A percentile compares a stretch with the other conserved stretches of the same genome.
These are phyloP conservation scores for Etheostoma nigrum DNA, from an alignment of 2,797 vertebrate genomes.

Conservation along the genomic window DNA sequence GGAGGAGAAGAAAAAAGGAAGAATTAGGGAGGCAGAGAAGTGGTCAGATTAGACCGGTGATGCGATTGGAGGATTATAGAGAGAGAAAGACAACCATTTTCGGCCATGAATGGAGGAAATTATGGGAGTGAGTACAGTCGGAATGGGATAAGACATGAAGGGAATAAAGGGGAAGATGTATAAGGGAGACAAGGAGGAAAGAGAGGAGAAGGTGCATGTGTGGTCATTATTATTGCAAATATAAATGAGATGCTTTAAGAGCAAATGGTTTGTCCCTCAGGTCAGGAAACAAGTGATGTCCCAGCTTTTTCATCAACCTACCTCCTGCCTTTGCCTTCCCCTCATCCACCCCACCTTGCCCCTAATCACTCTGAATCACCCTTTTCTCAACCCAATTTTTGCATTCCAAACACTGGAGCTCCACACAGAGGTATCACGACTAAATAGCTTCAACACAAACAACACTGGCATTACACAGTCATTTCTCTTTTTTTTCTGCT, in stretches of 20 bases:
- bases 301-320: constrained; percentile 6
- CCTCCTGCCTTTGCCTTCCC: neutral
- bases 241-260: constrained; percentile 32
- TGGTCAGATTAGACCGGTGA: constrained; percentile 47
- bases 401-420: constrained; percentile 32
- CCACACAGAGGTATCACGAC: constrained; percentile 37
- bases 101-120: constrained; percentile 35
- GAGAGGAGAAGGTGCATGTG: neutral
- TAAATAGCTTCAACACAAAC: constrained; percentile 41
- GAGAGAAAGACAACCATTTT: constrained; percentile 38
- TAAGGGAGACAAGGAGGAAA: neutral
- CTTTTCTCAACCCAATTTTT: constrained; percentile 35
- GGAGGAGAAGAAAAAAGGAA: constrained; percentile 18
- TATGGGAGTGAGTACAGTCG: constrained; percentile 7
- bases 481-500: constrained; percentile 35
- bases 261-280: constrained; percentile 19
- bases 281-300: constrained; percentile 28
- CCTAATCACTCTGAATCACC: neutral
- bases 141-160: constrained; percentile 1
- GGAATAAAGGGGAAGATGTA: neutral
- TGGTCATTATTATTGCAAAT: constrained; percentile 10
- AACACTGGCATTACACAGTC: constrained; percentile 48
- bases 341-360: neutral
- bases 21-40: constrained; percentile 41
- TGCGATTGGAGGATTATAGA: constrained; percentile 48